These are phyloP conservation scores for Ephialtes manifestator DNA, from an alignment of 2,888 invertebrate species.

Conservation along the genomic window DNA sequence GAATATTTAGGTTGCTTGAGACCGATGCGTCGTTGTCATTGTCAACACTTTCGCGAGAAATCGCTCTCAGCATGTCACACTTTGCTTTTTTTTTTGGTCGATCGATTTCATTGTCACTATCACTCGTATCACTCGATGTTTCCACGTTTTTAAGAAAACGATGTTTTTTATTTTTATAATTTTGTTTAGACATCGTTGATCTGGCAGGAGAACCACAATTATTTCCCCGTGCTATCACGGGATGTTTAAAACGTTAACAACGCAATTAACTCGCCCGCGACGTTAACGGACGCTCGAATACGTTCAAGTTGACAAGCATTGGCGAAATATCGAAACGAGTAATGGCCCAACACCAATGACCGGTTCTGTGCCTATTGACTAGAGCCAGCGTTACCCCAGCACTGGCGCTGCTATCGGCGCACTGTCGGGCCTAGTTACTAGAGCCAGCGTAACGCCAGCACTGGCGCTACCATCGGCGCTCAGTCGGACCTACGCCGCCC, in stretches of 20 bases:
- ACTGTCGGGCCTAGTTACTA: too few relatives aligned
- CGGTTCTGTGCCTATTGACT: neutral
- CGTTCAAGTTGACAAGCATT: neutral
- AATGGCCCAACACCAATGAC: constrained; percentile 1
- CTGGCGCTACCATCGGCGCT: neutral
- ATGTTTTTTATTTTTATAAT: too few relatives aligned
- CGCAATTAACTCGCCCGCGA: neutral
- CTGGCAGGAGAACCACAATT: neutral
- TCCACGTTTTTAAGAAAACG: constrained; percentile 1
- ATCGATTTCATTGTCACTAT: neutral
- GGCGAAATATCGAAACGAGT: neutral
- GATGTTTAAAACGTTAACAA: constrained; percentile 1
- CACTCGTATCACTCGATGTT: neutral
- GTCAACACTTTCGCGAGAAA: constrained; percentile 1
- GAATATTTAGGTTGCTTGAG: neutral
- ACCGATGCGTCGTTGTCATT: constrained; percentile 1
- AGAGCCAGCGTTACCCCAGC: too few relatives aligned
- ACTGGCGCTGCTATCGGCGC: too few relatives aligned
- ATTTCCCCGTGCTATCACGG: neutral
- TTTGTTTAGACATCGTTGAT: neutral
- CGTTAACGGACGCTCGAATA: neutral
- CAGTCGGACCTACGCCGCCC: neutral
- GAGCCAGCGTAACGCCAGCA: too few relatives aligned
- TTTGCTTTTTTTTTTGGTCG: neutral
- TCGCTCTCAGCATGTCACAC: neutral